phyloP scores from a whole-genome alignment of 2,888 invertebrate species.

The Encarsia formosa region DNA sequence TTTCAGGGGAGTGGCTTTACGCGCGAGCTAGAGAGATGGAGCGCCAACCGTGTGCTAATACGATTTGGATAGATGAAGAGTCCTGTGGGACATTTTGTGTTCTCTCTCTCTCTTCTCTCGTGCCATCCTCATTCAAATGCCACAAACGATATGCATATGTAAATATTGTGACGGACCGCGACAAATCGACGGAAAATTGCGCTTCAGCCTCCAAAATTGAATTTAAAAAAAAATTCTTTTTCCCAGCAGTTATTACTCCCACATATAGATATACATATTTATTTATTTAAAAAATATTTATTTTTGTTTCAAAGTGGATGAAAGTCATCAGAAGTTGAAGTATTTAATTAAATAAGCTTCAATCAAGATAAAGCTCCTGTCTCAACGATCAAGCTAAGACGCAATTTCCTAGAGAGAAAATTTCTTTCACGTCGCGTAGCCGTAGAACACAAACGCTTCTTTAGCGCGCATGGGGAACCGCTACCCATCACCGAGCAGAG shows the following conservation, averaged over 20 bases:
- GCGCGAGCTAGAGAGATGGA: conserved; percentile 36
- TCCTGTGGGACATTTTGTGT: conserved; percentile 45
- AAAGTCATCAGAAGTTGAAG: no score
- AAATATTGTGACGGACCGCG: conserved; percentile 47
- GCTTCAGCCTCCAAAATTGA: no score
- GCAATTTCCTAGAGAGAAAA: conserved; percentile 20
- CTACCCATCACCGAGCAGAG: conserved; percentile 25
- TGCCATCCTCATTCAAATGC: conserved; percentile 39
- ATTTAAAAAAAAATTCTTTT: no score
- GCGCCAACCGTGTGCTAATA: conserved; percentile 37
- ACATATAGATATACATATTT: no score
- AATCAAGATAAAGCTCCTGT: no score
- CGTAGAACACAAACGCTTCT: conserved; percentile 2
- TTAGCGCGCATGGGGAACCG: no score
- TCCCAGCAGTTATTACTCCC: no score
- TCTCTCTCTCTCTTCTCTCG: conserved; percentile 4
- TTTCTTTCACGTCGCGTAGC: conserved; percentile 14
- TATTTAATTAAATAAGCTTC: no score
- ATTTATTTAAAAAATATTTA: no score
- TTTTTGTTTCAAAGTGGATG: no score
- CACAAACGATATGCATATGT: conserved; percentile 49
- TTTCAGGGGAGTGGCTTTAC: conserved; percentile 28
- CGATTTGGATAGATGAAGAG: conserved; percentile 47
- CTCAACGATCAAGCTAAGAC: not conserved
- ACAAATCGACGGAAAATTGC: conserved; percentile 35